Evolutionary conservation across 1,140 invertebrate species (phyloP), one percentile per base, ranked within the genome.

Genomic region (Solenopsis fugax): DNA sequence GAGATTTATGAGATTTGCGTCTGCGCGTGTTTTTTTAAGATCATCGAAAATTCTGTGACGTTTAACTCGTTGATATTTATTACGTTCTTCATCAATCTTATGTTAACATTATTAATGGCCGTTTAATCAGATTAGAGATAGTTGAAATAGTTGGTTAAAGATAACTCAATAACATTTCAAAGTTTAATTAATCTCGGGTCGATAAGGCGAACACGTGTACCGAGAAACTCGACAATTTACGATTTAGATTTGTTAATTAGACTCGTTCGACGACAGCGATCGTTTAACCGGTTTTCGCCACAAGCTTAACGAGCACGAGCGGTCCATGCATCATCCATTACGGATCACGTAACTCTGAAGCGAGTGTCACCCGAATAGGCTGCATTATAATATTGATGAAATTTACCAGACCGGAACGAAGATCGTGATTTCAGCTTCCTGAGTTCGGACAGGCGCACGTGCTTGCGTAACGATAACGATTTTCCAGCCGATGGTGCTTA

Each of bases 341-440:
- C 69, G 86, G 78, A 84, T 87, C 86, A 87, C 10, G 45, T 84
- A 75, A 52, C 81, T 84, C 16, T 45, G 24, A 87, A 84, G 64
- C 86, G 67, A 65, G 76, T 60, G 41, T 81, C 60, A 80, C 75
- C 50, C 21, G 73, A 76, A 77, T 84, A 54, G 29, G 45, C 48
- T 71, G 50, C 58, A 91, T 92, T 92, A 90, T 84, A 91, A 92
- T 91, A 89, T 90, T 90, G 56, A 92, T 91, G 72, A 62, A 86
- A 91, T 91, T 76, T 90, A 91, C 90, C 82, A 92, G 92, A 92
- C 92, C 90, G 92, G 92, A 92, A 92, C 92, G 78, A 80, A 50
- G 75, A 72, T 89, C 58, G 10, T 72, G 72, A 80, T 65, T 92
- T 86, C 37, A 56, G 41, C 78, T 84, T 88, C 73, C 76, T 89